Evolutionary conservation across 1,140 invertebrate genomes (phyloP).

Genomic region (Pomacea maculata): DNA sequence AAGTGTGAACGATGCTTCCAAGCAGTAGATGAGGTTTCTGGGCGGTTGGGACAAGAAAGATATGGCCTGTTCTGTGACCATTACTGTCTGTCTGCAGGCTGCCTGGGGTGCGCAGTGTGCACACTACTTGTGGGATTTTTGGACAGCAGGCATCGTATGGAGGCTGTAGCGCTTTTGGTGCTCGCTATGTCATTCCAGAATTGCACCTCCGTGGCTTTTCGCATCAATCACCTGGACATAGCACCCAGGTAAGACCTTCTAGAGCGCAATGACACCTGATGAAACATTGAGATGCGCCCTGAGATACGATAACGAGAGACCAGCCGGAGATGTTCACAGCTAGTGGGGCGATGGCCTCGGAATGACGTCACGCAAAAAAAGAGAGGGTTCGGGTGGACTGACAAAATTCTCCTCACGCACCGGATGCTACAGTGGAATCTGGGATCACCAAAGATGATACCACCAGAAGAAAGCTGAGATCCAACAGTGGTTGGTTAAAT

Average conservation of each 20-base stretch:
- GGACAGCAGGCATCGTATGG: not conserved
- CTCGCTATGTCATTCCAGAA: conserved; percentile 31
- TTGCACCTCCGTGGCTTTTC: conserved; percentile 30
- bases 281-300: not conserved
- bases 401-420: too few relatives aligned
- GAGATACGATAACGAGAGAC: not conserved
- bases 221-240: conserved; percentile 34
- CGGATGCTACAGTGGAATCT: too few relatives aligned
- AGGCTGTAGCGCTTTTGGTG: conserved; percentile 23
- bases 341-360: not conserved
- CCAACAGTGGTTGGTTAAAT: too few relatives aligned
- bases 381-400: too few relatives aligned
- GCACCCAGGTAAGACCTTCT: conserved; percentile 27
- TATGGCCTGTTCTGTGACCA: too few relatives aligned
- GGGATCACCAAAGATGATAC: too few relatives aligned
- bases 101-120: conserved; percentile 22
- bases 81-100: conserved; percentile 13
- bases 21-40: too few relatives aligned
- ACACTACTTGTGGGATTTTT: conserved; percentile 23
- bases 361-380: too few relatives aligned
- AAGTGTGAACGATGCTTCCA: too few relatives aligned
- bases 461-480: too few relatives aligned
- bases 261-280: not conserved
- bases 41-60: too few relatives aligned
- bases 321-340: not conserved